These are phyloP conservation scores for Euproctis similis DNA, from an alignment of 2,888 invertebrate species.

Conservation along the genomic window DNA sequence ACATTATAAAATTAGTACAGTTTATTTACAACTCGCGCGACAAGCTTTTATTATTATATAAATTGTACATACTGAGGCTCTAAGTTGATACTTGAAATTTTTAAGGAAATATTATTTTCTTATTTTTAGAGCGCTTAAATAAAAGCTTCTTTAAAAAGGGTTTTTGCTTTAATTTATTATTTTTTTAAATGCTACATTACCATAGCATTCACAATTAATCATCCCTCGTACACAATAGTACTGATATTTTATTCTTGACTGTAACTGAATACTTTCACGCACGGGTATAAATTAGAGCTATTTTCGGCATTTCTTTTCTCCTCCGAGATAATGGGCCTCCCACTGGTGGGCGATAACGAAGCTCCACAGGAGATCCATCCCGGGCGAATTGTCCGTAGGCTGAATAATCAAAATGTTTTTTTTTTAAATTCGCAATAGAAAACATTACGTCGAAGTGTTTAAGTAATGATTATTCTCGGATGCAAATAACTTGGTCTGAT, in stretches of 20 bases:
- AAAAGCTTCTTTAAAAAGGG: no score
- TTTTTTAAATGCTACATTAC: no score
- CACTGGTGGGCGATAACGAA: slow-evolving; percentile 53
- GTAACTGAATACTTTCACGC: slow-evolving; percentile 22
- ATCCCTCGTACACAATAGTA: slow-evolving; percentile 1
- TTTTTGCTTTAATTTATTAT: no score
- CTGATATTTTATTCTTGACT: slow-evolving; percentile 2
- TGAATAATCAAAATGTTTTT: slow-evolving; percentile 20
- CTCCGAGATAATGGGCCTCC: slow-evolving; percentile 55
- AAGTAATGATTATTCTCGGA: slow-evolving; percentile 40
- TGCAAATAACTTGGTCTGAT: no score
- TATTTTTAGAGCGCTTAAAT: no score
- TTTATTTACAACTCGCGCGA: no score
- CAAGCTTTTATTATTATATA: no score
- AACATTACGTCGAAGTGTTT: slow-evolving; percentile 38
- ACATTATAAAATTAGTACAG: no score
- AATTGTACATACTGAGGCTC: no score
- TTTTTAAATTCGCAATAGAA: slow-evolving; percentile 29
- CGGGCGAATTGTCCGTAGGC: slow-evolving; percentile 18
- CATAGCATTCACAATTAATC: background rate
- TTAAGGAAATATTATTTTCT: no score
- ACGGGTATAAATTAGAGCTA: slow-evolving; percentile 47
- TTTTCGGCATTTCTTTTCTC: slow-evolving; percentile 56
- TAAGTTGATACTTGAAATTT: no score
- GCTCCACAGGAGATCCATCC: slow-evolving; percentile 37